These are phyloP conservation scores for Rachycentron canadum DNA, from an alignment of 2,797 vertebrate genomes.

Conservation along the genomic window DNA sequence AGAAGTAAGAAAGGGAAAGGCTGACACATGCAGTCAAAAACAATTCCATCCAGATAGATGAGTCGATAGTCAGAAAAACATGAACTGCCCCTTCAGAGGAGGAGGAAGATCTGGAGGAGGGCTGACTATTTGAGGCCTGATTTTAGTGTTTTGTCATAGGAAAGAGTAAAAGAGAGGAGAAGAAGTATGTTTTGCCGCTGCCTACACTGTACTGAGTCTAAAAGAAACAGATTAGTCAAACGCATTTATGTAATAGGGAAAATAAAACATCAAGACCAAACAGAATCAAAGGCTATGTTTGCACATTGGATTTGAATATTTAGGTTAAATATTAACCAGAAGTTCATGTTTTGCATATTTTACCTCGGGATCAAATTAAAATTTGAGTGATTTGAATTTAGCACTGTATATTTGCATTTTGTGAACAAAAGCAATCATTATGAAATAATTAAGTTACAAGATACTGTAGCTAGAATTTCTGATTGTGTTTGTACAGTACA, in stretches of 20 bases:
- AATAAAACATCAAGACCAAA: constrained; percentile 20
- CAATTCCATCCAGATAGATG: constrained; percentile 22
- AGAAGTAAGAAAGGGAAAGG: constrained; percentile 15
- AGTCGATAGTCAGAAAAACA: constrained; percentile 29
- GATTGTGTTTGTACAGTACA: neutral
- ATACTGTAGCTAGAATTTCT: neutral
- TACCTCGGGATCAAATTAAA: too few species aligned
- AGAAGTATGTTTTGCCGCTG: constrained; percentile 31
- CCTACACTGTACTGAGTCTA: constrained; percentile 61
- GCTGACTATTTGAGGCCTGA: constrained; percentile 53
- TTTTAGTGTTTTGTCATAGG: constrained; percentile 50
- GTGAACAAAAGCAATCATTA: neutral
- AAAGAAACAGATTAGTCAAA: constrained; percentile 52
- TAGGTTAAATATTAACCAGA: neutral
- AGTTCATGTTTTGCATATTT: neutral
- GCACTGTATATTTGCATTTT: neutral
- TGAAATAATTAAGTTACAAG: neutral
- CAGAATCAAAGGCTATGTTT: neutral
- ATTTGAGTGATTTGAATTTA: neutral
- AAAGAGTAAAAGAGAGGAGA: constrained; percentile 39
- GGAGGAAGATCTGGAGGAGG: constrained; percentile 61
- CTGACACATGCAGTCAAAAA: constrained; percentile 32
- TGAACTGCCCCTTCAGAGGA: constrained; percentile 45
- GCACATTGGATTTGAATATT: neutral
- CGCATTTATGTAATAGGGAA: constrained; percentile 53